Evolutionary conservation across 2,797 vertebrate species (phyloP).

Genomic region (Benthosema pterotum): DNA sequence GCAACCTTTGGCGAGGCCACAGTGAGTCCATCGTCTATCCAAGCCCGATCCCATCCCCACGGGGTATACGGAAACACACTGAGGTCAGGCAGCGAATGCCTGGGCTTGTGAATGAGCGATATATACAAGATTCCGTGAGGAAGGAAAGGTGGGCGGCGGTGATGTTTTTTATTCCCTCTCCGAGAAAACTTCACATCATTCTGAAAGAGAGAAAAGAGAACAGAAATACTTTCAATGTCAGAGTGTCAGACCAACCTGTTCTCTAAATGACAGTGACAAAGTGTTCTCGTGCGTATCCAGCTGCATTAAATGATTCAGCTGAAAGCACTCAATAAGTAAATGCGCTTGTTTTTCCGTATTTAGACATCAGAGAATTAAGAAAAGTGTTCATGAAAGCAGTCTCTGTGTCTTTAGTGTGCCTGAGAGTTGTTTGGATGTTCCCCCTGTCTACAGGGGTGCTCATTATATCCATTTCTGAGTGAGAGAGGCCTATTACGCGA

Average conservation of each 20-base stretch:
- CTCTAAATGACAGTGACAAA: constrained; percentile 19
- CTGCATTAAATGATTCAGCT: constrained; percentile 32
- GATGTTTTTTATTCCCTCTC: constrained; percentile 42
- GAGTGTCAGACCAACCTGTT: constrained; percentile 36
- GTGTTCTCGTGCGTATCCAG: constrained; percentile 23
- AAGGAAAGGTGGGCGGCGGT: constrained; percentile 52
- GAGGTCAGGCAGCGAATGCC: constrained; percentile 41
- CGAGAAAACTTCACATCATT: constrained; percentile 88
- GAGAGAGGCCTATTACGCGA: constrained; percentile 53
- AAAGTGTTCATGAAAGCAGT: constrained; percentile 67
- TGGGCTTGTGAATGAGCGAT: constrained; percentile 38
- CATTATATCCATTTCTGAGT: constrained; percentile 55
- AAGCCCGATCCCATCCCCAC: constrained; percentile 72
- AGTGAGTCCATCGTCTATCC: constrained; percentile 72
- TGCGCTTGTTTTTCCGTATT: constrained; percentile 45
- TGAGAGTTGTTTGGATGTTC: constrained; percentile 47
- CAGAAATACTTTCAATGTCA: constrained; percentile 52
- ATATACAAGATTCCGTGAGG: constrained; percentile 20
- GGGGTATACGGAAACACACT: constrained; percentile 44
- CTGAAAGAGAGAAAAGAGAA: constrained; percentile 84
- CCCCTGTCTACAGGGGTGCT: constrained; percentile 52
- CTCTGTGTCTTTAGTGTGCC: constrained; percentile 55
- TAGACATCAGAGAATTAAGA: constrained; percentile 67
- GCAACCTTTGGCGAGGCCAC: constrained; percentile 53
- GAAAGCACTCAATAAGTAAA: constrained; percentile 23